These are phyloP conservation scores for Apis florea DNA, from an alignment of 1,140 invertebrate genomes.

Conservation along the genomic window DNA sequence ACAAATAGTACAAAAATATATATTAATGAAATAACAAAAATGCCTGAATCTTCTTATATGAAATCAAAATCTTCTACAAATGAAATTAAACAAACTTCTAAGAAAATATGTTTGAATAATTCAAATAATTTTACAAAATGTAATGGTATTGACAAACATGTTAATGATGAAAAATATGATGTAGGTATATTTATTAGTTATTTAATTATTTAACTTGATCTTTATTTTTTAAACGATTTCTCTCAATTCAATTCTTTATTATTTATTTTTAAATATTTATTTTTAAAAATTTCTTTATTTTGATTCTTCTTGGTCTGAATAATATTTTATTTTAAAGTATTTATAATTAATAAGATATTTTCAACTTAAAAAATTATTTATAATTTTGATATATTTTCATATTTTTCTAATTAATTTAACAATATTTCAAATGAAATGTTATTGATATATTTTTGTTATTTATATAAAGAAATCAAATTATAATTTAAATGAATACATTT, in stretches of 20 bases:
- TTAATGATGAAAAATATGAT: conserved; percentile 48
- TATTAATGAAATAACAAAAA: conserved; percentile 6
- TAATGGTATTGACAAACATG: conserved; percentile 49
- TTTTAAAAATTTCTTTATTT: no score
- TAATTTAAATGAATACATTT: no score
- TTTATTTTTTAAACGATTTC: background rate
- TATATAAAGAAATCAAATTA: no score
- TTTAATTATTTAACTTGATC: conserved; percentile 21
- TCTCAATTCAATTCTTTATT: background rate
- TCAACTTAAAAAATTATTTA: no score
- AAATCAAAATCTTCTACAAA: conserved; percentile 31
- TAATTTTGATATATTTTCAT: no score
- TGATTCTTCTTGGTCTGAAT: no score
- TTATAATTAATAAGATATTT: no score
- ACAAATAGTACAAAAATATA: background rate
- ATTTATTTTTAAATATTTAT: no score
- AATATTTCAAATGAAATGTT: background rate
- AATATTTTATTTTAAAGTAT: no score
- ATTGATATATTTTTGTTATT: background rate
- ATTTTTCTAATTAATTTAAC: no score
- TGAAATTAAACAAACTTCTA: conserved; percentile 37
- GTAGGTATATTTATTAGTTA: conserved; percentile 49
- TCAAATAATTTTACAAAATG: conserved; percentile 19
- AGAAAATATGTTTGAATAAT: conserved; percentile 56
- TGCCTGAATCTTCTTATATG: background rate